Conservation (phyloP, 2,113 vertebrate genomes). For the Salminus brasiliensis region DNA sequence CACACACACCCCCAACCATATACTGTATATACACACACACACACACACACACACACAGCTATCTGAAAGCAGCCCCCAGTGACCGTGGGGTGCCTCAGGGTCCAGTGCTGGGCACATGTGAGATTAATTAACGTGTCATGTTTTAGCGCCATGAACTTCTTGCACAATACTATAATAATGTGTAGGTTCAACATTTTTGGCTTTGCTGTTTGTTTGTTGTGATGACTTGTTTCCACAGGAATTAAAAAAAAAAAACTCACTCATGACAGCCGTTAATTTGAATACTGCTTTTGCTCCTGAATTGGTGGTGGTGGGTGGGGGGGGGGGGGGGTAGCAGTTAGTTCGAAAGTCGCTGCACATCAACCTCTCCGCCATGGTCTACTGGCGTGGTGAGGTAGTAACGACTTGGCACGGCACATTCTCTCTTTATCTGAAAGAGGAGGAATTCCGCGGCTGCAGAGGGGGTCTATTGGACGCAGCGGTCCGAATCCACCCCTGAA, state of each 20-base stretch:
- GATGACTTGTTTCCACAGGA: slow-evolving; percentile 7
- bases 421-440: slow-evolving; percentile 60
- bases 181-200: background rate
- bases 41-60: background rate
- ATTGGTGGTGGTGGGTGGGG: too few relatives aligned
- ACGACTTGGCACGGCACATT: slow-evolving; percentile 48
- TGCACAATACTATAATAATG: background rate
- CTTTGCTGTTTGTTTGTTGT: background rate
- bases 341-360: slow-evolving; percentile 36
- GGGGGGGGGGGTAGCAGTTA: slow-evolving; percentile 35
- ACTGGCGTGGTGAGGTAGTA: slow-evolving; percentile 36
- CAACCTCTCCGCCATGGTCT: slow-evolving; percentile 38
- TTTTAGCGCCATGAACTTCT: slow-evolving; percentile 60
- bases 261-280: slow-evolving; percentile 40
- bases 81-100: slow-evolving; percentile 64
- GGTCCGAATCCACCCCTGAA: slow-evolving; percentile 69
- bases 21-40: slow-evolving; percentile 36
- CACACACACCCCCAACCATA: background rate
- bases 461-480: slow-evolving; percentile 67
- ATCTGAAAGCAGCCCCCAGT: slow-evolving; percentile 43
- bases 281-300: slow-evolving; percentile 54
- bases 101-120: slow-evolving; percentile 59
- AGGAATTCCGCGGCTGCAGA: slow-evolving; percentile 68
- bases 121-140: slow-evolving; percentile 71
- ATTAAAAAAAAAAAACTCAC: slow-evolving; percentile 50